Percentiles rank a stretch among this genome's conserved stretches.
phyloP scores from a whole-genome alignment of 2,888 invertebrate genomes.

The Antheraea assamensis region DNA sequence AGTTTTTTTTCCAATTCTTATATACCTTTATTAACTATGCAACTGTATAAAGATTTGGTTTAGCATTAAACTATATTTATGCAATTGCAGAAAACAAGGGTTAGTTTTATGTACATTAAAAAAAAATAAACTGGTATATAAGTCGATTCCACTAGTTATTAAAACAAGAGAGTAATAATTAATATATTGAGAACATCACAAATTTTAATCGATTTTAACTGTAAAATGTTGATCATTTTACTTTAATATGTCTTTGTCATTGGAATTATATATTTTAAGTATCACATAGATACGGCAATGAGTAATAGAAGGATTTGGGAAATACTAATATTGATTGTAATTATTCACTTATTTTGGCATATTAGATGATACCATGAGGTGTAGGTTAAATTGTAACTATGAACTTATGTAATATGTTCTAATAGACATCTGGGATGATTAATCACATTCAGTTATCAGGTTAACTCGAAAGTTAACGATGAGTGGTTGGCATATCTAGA shows the following conservation, averaged over 20 bases:
- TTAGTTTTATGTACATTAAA: neutral
- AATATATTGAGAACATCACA: slow-evolving; percentile 39
- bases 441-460: neutral
- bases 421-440: neutral
- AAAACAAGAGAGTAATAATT: slow-evolving; percentile 20
- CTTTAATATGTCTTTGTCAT: slow-evolving; percentile 12
- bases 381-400: neutral
- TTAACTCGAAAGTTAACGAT: neutral
- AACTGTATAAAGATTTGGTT: neutral
- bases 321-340: neutral
- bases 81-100: neutral
- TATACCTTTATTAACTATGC: neutral
- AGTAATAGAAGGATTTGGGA: neutral
- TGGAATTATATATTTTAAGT: neutral
- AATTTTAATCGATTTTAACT: slow-evolving; percentile 25
- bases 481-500: too few species aligned
- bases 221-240: slow-evolving; percentile 31
- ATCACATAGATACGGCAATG: neutral
- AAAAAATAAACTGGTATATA: neutral
- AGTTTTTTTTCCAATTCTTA: slow-evolving; percentile 20
- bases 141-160: slow-evolving; percentile 25
- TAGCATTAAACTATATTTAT: neutral
- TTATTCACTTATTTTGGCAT: neutral
- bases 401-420: neutral
- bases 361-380: neutral